These are phyloP conservation scores for Pitta sordida DNA, from an alignment of 2,113 vertebrate species.

Conservation along the genomic window DNA sequence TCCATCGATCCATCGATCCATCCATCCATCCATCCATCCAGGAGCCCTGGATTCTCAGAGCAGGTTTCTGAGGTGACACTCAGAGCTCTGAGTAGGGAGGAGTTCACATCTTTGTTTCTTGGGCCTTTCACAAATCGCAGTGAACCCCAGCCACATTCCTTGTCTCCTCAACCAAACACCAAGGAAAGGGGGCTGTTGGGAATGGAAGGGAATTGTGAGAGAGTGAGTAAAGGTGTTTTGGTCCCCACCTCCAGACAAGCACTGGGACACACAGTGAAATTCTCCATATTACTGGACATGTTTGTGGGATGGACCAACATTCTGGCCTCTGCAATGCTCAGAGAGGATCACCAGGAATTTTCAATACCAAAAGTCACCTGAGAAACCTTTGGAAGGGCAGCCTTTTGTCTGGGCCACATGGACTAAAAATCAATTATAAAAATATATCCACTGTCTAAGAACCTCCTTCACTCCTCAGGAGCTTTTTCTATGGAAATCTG, in stretches of 20 bases:
- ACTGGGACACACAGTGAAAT: neutral
- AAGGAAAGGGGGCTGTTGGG: neutral
- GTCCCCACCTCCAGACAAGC: neutral
- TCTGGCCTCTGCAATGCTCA: neutral
- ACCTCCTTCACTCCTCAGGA: neutral
- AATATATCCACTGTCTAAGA: neutral
- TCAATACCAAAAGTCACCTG: conserved; percentile 23
- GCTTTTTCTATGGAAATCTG: neutral
- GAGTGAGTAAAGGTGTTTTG: neutral
- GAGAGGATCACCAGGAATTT: conserved; percentile 6
- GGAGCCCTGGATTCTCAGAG: neutral
- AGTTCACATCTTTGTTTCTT: neutral
- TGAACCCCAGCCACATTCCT: neutral
- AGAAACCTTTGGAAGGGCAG: neutral
- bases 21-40: neutral
- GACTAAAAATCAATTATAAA: neutral
- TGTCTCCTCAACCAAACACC: neutral
- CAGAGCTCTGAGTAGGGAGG: neutral
- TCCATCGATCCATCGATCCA: too few species aligned
- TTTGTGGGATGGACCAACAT: neutral
- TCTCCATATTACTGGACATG: neutral
- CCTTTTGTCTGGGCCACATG: neutral
- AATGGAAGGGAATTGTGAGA: neutral
- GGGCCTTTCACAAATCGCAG: neutral
- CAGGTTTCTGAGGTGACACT: neutral